Evolutionary conservation across 2,888 invertebrate species (phyloP), one percentile per base, ranked within the genome.

Genomic region (Cephus nigrinus): DNA sequence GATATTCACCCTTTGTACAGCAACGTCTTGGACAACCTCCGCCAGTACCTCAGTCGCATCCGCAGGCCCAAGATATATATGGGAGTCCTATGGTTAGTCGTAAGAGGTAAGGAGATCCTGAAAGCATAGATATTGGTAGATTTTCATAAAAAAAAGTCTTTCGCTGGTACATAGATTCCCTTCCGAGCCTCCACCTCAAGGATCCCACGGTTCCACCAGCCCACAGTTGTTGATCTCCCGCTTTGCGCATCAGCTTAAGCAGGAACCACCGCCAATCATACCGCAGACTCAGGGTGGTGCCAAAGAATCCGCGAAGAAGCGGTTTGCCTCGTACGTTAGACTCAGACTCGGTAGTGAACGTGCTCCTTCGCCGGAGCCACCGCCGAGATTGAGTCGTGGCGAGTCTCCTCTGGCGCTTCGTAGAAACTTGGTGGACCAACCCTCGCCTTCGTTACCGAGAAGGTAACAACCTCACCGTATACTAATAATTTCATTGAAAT

Each of bases 251-350:
- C 91, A 91, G 33, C 40, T 89, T 68, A 90, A 90, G 77, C 91
- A 90, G 80, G 91, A 91, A 68, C 85, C 89, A 11, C 84, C 89
- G 55, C 81, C 88, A 68, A 78, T 82, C 12, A 81, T 84, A 68
- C 83, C 88, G 40, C 88, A 89, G 30, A 80, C 82, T 77, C 87
- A 89, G 55, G 81, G 83, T 36, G 82, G 81, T 73, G 84, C 87
- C 1, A 91, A 91, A 76, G 91, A 91, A 76, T 91, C 90, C 32
- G 90, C 89, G 69, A 96, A 96, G 93, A 95, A 96, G 92, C 94
- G 96, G 90, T 96, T 96, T 92, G 95, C 96, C 90, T 96, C 96
- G 85, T 96, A 96, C 93, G 95, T 96, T 89, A 96, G 96, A 93
- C 94, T 96, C 92, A 95, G 96, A 93, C 94, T 95, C 87, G 93